phyloP scores from a whole-genome alignment of 2,113 vertebrate species.

The Thermophis baileyi region DNA sequence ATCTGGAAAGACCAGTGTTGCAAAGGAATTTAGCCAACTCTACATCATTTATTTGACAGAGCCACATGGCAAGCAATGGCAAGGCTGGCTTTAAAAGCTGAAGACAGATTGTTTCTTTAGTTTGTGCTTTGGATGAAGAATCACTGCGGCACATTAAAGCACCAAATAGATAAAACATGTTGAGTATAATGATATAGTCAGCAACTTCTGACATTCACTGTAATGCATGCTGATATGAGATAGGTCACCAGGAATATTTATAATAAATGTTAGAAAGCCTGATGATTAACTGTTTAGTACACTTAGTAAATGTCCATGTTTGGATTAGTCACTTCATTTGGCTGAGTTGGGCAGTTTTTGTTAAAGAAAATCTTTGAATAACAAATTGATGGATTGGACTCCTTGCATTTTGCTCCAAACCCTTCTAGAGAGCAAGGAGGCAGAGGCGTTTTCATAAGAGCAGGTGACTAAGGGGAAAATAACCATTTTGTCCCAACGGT shows the following conservation, averaged over 20 bases:
- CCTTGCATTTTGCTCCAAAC: neutral
- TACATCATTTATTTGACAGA: slow-evolving; percentile 22
- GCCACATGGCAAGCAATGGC: slow-evolving; percentile 9
- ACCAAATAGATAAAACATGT: slow-evolving; percentile 11
- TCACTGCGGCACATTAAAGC: neutral
- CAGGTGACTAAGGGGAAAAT: neutral
- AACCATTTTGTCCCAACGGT: neutral
- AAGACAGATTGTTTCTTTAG: slow-evolving; percentile 26
- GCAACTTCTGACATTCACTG: neutral
- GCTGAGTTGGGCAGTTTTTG: neutral
- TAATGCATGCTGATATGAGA: slow-evolving; percentile 5
- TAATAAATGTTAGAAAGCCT: neutral
- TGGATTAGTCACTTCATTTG: neutral
- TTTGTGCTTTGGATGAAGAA: slow-evolving; percentile 14
- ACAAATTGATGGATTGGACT: neutral
- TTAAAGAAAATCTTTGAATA: neutral
- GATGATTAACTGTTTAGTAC: neutral
- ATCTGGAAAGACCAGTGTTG: neutral
- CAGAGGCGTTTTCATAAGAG: neutral
- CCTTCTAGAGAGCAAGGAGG: neutral
- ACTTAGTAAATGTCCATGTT: neutral
- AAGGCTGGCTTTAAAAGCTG: slow-evolving; percentile 12
- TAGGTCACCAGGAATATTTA: neutral
- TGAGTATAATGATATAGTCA: slow-evolving; percentile 3
- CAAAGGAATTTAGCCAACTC: slow-evolving; percentile 17